These are phyloP conservation scores for Labroides dimidiatus DNA, from an alignment of 2,797 vertebrate genomes.

Conservation along the genomic window DNA sequence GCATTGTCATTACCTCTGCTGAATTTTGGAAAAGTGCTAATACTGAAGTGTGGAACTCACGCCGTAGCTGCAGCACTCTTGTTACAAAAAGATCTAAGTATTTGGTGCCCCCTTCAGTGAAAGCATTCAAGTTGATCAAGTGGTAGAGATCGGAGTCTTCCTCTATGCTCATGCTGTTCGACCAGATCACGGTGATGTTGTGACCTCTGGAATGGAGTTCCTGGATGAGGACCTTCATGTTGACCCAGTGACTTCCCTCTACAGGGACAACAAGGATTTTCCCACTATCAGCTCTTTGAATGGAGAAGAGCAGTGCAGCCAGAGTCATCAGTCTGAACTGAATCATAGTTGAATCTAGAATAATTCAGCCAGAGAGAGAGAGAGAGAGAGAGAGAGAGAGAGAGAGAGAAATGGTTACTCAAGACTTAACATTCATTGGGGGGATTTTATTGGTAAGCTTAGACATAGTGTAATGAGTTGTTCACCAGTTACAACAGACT, in stretches of 20 bases:
- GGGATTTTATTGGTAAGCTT: background rate
- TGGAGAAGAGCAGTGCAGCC: background rate
- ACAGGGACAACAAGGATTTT: background rate
- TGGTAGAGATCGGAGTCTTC: background rate
- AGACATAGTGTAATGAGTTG: background rate
- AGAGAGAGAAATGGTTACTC: background rate
- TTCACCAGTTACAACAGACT: no score
- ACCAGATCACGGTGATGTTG: background rate
- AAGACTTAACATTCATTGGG: background rate
- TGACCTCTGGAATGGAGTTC: constrained; percentile 2
- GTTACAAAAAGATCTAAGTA: background rate
- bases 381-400: background rate
- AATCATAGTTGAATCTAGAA: background rate
- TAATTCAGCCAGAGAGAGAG: background rate
- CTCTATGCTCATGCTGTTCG: no score
- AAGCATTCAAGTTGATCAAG: background rate
- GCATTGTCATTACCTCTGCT: background rate
- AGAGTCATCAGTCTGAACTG: background rate
- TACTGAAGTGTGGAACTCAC: background rate
- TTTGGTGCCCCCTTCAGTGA: background rate
- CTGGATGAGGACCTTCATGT: background rate
- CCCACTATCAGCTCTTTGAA: background rate
- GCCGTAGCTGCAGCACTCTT: background rate
- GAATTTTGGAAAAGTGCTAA: background rate
- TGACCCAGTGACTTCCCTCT: background rate